Percentiles rank a stretch among this genome's conserved stretches.
phyloP scores from a whole-genome alignment of 2,113 vertebrate genomes.

The Cyprinus carpio region DNA sequence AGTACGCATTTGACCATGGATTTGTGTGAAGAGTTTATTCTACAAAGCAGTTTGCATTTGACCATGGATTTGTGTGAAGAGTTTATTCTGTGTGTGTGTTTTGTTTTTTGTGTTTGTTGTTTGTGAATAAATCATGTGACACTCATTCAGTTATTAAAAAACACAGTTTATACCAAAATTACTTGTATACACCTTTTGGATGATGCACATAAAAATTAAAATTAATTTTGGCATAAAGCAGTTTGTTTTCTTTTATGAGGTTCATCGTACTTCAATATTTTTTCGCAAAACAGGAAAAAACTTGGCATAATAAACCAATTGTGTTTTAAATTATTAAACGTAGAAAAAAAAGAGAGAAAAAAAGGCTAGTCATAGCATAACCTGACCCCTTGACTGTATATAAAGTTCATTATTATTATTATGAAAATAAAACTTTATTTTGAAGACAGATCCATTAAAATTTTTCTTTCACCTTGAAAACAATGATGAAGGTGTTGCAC shows the following conservation, averaged over 20 bases:
- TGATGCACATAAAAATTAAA: neutral
- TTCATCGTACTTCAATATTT: too few relatives aligned
- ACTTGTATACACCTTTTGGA: neutral
- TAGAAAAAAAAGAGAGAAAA: neutral
- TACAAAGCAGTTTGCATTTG: neutral
- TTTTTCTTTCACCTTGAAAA: neutral
- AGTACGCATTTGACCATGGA: neutral
- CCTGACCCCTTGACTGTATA: too few relatives aligned
- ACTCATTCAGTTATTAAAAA: neutral
- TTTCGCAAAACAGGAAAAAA: too few relatives aligned
- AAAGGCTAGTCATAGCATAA: neutral
- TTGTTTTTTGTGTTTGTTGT: neutral
- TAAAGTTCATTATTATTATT: neutral
- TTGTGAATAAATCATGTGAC: neutral
- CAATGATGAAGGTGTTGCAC: neutral
- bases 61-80: neutral
- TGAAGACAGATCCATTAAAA: neutral
- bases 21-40: neutral
- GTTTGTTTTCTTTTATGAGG: too few relatives aligned
- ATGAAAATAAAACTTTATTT: neutral
- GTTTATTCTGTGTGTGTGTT: neutral
- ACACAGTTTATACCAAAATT: neutral
- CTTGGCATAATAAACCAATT: neutral
- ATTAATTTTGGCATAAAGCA: too few relatives aligned
- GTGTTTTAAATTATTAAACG: neutral